These are phyloP conservation scores for Tupaia tana DNA, from an alignment of 2,113 vertebrate species.

Conservation along the genomic window DNA sequence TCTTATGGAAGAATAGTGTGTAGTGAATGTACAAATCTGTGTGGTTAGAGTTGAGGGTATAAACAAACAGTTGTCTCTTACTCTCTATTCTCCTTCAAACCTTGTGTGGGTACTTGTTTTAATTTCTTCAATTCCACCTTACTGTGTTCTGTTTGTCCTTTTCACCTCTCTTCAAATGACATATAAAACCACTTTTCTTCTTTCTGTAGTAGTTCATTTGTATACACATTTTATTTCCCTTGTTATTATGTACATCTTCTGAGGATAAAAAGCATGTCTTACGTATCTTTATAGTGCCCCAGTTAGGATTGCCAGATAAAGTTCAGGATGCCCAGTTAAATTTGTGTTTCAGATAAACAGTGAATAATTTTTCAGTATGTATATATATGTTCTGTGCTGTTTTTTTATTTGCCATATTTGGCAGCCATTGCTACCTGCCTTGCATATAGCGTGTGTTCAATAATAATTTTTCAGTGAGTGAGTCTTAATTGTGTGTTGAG, in stretches of 20 bases:
- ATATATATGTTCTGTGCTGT: neutral
- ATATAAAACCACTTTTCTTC: neutral
- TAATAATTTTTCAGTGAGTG: conserved; percentile 22
- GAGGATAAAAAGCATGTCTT: neutral
- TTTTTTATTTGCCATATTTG: conserved; percentile 38
- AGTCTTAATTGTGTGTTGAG: conserved; percentile 40
- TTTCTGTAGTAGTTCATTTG: neutral
- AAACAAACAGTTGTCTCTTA: neutral
- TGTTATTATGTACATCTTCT: neutral
- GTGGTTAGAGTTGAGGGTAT: neutral
- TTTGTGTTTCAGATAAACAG: neutral
- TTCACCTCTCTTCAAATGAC: neutral
- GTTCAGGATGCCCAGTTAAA: neutral
- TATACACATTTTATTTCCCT: neutral
- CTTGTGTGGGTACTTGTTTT: neutral
- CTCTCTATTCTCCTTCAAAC: neutral
- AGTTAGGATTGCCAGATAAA: neutral
- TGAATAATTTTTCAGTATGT: neutral
- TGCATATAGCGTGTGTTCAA: neutral
- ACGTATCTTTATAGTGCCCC: neutral
- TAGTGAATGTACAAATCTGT: neutral
- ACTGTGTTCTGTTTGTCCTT: neutral
- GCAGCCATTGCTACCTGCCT: neutral
- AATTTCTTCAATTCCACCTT: neutral
- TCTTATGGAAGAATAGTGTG: neutral